Conservation (phyloP, 1,140 invertebrate species). For the Lordiphosa mommai region DNA sequence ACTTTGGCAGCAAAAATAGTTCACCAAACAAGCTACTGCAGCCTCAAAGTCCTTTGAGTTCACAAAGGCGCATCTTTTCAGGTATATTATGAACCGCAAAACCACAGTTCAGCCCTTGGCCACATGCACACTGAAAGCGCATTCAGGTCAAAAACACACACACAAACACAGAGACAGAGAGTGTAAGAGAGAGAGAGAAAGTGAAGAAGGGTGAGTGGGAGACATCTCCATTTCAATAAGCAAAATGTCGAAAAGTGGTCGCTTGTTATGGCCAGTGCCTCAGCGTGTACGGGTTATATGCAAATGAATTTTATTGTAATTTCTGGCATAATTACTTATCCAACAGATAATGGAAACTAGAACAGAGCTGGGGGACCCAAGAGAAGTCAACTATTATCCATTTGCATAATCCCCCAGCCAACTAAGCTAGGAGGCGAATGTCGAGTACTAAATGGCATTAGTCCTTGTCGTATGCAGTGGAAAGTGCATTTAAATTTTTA, state of each 20-base stretch:
- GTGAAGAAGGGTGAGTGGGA: not conserved
- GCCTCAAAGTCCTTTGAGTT: too few relatives aligned
- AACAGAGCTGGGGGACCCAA: constrained; percentile 5
- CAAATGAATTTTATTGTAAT: constrained; percentile 62
- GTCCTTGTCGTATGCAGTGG: not conserved
- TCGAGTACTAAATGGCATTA: not conserved
- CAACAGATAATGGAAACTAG: constrained; percentile 50
- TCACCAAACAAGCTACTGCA: too few relatives aligned
- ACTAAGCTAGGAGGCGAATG: constrained; percentile 1
- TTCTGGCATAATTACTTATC: constrained; percentile 68
- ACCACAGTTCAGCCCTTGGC: constrained; percentile 16
- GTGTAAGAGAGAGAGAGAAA: not conserved
- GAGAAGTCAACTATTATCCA: constrained; percentile 25
- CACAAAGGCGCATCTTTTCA: not conserved
- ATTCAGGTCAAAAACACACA: constrained; percentile 17
- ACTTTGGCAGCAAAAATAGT: too few relatives aligned
- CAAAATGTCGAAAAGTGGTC: constrained; percentile 38
- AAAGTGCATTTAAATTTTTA: constrained; percentile 3
- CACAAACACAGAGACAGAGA: constrained; percentile 1
- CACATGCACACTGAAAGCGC: not conserved
- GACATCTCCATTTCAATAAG: constrained; percentile 19
- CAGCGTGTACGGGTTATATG: constrained; percentile 25
- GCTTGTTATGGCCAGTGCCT: constrained; percentile 27
- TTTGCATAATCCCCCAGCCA: constrained; percentile 54
- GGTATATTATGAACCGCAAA: constrained; percentile 19